These are phyloP conservation scores for Sander vitreus DNA, from an alignment of 2,113 vertebrate species.

Conservation along the genomic window DNA sequence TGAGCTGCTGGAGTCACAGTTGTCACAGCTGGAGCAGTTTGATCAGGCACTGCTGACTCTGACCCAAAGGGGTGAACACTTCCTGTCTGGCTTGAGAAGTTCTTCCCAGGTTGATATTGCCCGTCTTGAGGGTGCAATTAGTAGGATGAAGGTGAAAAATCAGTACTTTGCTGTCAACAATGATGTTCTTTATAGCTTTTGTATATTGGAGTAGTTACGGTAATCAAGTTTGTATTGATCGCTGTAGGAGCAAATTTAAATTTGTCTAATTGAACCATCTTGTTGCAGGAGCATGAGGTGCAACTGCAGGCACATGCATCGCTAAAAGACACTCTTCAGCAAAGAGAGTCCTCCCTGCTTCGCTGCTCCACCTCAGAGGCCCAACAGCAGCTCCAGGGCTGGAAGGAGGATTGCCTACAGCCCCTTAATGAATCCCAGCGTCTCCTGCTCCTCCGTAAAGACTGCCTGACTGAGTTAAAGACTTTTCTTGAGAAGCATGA, in stretches of 20 bases:
- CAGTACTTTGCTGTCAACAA: slow-evolving; percentile 33
- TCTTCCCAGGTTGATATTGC: slow-evolving; percentile 88
- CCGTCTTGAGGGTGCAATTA: slow-evolving; percentile 84
- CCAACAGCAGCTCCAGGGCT: slow-evolving; percentile 85
- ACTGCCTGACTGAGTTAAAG: slow-evolving; percentile 83
- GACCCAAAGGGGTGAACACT: slow-evolving; percentile 91
- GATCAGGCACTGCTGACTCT: slow-evolving; percentile 88
- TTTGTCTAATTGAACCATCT: slow-evolving; percentile 30
- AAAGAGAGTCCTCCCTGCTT: slow-evolving; percentile 82
- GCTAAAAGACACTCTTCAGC: slow-evolving; percentile 82
- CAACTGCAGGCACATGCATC: slow-evolving; percentile 82
- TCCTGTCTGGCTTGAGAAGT: slow-evolving; percentile 87
- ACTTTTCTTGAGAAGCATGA: slow-evolving; percentile 84
- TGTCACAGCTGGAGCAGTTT: slow-evolving; percentile 87
- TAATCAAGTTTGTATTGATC: slow-evolving; percentile 40
- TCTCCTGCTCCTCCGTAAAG: slow-evolving; percentile 84
- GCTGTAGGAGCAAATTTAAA: neutral
- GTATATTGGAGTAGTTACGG: slow-evolving; percentile 19
- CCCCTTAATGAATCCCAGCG: slow-evolving; percentile 88
- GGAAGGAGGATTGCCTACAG: slow-evolving; percentile 90
- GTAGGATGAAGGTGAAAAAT: slow-evolving; percentile 88
- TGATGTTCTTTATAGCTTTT: slow-evolving; percentile 14
- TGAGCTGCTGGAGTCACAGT: slow-evolving; percentile 84
- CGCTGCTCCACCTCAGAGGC: slow-evolving; percentile 84
- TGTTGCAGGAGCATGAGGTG: slow-evolving; percentile 85